phyloP scores from a whole-genome alignment of 2,888 invertebrate species.

The Cephus sareptanus region DNA sequence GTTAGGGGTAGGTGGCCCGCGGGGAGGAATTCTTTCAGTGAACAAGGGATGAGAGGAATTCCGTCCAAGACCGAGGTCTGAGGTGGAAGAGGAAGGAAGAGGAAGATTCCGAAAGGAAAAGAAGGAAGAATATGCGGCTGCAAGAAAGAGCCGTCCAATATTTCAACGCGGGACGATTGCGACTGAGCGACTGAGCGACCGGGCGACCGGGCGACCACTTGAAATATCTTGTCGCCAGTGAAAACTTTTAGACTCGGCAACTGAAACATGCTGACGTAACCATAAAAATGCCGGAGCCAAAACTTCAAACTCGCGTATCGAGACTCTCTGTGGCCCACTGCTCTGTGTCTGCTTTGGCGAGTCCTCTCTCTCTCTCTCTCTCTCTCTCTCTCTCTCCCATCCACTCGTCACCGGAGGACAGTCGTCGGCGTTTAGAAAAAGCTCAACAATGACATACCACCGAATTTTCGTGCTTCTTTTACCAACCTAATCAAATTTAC shows the following conservation, averaged over 20 bases:
- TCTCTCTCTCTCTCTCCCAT: too few species aligned
- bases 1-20: not conserved
- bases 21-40: too few species aligned
- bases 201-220: conserved; percentile 58
- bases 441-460: too few species aligned
- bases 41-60: conserved; percentile 8
- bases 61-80: conserved; percentile 3
- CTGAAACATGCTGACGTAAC: conserved; percentile 66
- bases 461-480: too few species aligned
- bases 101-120: not conserved
- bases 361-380: too few species aligned
- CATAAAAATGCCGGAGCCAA: conserved; percentile 54
- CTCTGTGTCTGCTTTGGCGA: too few species aligned
- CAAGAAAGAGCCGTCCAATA: conserved; percentile 64
- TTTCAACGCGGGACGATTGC: conserved; percentile 59
- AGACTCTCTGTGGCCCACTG: not conserved
- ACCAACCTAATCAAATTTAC: too few species aligned
- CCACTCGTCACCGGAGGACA: too few species aligned
- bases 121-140: conserved; percentile 60
- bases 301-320: conserved; percentile 4
- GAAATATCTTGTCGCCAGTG: conserved; percentile 65
- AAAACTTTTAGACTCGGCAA: conserved; percentile 62
- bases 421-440: too few species aligned
- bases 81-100: conserved; percentile 12
- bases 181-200: conserved; percentile 29